Conservation (phyloP, 2,797 vertebrate species). For the Centropyge bicolor region DNA sequence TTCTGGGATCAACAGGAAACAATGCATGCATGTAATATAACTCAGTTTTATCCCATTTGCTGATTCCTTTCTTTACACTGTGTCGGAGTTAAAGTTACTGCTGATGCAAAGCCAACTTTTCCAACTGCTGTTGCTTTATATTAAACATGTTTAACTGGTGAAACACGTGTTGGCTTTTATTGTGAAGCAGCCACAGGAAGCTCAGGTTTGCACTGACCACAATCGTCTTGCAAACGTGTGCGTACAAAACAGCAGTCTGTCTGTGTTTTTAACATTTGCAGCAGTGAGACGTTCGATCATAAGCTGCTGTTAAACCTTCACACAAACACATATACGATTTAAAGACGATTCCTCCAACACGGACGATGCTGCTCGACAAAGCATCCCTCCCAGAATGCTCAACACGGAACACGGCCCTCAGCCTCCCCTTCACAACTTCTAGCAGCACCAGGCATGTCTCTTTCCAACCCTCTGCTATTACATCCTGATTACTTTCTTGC, state of each 20-base stretch:
- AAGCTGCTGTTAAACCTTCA: not conserved
- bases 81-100: too few species aligned
- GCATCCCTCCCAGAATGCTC: not conserved
- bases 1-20: not conserved
- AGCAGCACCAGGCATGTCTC: constrained; percentile 13
- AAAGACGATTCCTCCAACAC: constrained; percentile 6
- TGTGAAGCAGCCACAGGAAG: too few species aligned
- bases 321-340: not conserved
- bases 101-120: too few species aligned
- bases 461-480: constrained; percentile 43
- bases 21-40: not conserved
- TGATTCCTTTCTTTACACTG: not conserved
- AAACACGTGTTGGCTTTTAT: too few species aligned
- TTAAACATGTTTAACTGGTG: too few species aligned
- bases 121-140: too few species aligned
- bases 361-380: constrained; percentile 31
- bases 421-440: constrained; percentile 8
- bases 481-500: constrained; percentile 57
- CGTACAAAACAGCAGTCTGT: not conserved
- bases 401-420: not conserved
- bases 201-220: not conserved
- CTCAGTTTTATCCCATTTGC: not conserved
- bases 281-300: not conserved
- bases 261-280: not conserved
- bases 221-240: not conserved